Evolutionary conservation across 2,888 invertebrate genomes (phyloP), one percentile per base, ranked within the genome.

Genomic region (Yponomeuta evonymella): DNA sequence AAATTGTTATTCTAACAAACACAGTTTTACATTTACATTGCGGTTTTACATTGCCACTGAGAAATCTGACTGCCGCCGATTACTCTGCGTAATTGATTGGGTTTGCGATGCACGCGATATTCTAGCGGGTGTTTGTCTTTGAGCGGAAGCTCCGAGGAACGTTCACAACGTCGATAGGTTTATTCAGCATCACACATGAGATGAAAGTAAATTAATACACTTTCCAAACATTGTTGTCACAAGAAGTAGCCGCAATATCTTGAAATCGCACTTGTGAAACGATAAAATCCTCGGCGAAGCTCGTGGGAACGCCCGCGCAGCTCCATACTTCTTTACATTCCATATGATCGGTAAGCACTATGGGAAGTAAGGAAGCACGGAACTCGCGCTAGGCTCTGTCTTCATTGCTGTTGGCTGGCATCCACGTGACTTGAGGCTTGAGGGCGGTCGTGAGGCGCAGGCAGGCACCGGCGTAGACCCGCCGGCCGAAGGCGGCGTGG

Each of bases 301-400:
- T 76, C 78, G 89, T 76, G 79, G 89, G 79, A 82, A 86, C 87
- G 88, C 91, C 92, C 86, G 90, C 91, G 92, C 91, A 93, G 95
- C 96, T 96, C 96, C 96, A 96, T 96, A 97, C 97, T 97, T 97
- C 97, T 97, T 97, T 97, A 97, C 97, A 97, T 97, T 97, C 97
- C 97, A 97, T 97, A 97, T 93, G 95, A 89, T 94, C 92, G 83
- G 91, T 85, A 94, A 93, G 88, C 93, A 95, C 96, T 97, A 97
- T 97, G 97, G 96, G 96, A 96, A 96, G 96, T 96, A 97, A 97
- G 96, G 97, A 97, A 97, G 97, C 96, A 97, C 96, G 97, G 96
- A 96, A 96, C 96, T 94, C 93, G 93, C 94, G 93, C 93, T 88
- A 93, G 93, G 94, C 93, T 74, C 70, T 72, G 72, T 84, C 84